phyloP scores from a whole-genome alignment of 2,888 invertebrate species.

The Mythimna lalbum region DNA sequence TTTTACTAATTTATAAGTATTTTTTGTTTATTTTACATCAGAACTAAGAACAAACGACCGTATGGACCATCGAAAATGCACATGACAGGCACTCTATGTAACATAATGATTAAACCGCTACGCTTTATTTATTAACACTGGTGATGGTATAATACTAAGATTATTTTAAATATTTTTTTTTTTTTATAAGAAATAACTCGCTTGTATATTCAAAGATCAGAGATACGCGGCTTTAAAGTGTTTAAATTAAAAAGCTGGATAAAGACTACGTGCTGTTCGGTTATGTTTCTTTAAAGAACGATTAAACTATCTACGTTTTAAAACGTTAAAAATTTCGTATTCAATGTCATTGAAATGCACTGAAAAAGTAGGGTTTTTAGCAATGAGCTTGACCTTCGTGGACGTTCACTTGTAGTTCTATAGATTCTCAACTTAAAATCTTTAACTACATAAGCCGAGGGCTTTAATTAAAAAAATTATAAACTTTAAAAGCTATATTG shows the following conservation, averaged over 20 bases:
- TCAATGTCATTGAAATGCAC: conserved; percentile 79
- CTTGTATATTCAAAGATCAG: conserved; percentile 74
- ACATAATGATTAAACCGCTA: conserved; percentile 67
- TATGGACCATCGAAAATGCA: conserved; percentile 88
- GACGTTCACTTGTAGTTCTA: conserved; percentile 78
- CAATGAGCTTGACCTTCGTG: conserved; percentile 74
- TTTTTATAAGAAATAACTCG: conserved; percentile 69
- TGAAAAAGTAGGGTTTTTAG: conserved; percentile 76
- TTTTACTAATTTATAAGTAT: conserved; percentile 31
- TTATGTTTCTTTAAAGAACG: conserved; percentile 25
- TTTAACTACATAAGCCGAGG: conserved; percentile 20
- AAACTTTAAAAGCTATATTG: neutral
- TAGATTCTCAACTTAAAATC: conserved; percentile 60
- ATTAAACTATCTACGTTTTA: conserved; percentile 34
- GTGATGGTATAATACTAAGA: conserved; percentile 82
- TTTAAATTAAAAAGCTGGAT: conserved; percentile 45
- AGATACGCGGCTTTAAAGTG: conserved; percentile 26
- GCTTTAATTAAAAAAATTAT: conserved; percentile 4
- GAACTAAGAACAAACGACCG: conserved; percentile 70
- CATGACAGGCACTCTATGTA: conserved; percentile 78
- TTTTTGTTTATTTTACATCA: conserved; percentile 49
- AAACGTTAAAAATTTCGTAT: conserved; percentile 61
- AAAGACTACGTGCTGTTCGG: conserved; percentile 60
- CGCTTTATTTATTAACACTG: conserved; percentile 80
- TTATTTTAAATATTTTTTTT: conserved; percentile 66